Base-by-base conservation (phyloP, 1,140 invertebrate genomes). In the Drosophila dunni region DNA sequence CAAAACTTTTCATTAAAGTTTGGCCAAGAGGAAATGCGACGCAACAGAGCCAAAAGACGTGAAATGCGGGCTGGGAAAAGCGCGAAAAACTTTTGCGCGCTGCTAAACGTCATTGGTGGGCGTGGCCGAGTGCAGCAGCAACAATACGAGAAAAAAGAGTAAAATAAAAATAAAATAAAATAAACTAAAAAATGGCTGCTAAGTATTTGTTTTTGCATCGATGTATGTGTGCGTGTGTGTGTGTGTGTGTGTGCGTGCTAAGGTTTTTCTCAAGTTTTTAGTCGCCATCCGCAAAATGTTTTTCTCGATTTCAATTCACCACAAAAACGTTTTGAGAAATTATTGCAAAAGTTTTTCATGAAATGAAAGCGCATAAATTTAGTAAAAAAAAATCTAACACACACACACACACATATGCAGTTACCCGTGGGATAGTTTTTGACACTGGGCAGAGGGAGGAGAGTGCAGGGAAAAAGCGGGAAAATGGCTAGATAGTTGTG, bases 281-380 rank as follows among this genome's bases (percentile, higher is more conserved):
- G 89, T 91, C 89, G 89, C 89, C 89, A 91, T 91, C 89, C 89
- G 89, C 76, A 91, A 91, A 91, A 91, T 91, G 89, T 91, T 91
- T 91, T 91, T 90, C 81, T 91, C 89, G 84, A 84, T 89, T 91
- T 91, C 89, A 91, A 91, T 91, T 91, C 89, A 91, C 89, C 89
- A 77, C 89, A 91, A 91, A 91, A 91, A 91, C 89, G 89, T 91
- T 91, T 89, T 91, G 81, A 90, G 89, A 91, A 91, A 91, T 91
- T 91, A 91, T 91, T 91, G 89, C 89, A 77, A 91, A 91, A 91
- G 89, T 91, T 91, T 91, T 91, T 88, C 85, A 88, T 81, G 81
- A 91, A 91, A 91, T 90, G 81, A 91, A 91, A 91, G 84, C 79
- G 89, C 89, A 91, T 91, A 91, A 91, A 91, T 91, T 91, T 91